Conservation (phyloP, 30 jellyfish, hydroid and myxozoan species). For the Aurelia aurita complex sp. Pacific region DNA sequence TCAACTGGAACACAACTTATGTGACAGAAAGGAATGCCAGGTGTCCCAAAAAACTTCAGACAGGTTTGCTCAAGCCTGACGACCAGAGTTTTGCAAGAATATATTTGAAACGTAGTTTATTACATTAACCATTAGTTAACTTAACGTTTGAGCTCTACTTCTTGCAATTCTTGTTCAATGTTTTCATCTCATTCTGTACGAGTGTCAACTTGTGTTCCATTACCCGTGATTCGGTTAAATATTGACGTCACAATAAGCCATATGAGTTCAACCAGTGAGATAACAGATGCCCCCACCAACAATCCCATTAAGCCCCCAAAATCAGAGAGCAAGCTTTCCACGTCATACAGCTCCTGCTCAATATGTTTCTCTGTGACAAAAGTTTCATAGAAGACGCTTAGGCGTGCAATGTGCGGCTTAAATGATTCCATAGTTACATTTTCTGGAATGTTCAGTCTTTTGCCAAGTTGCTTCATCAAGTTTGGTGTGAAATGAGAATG, state of each 20-base stretch:
- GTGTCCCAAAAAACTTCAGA: no score
- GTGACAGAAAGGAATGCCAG: no score
- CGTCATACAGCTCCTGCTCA: conserved; percentile 11
- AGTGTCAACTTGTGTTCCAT: no score
- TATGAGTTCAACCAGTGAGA: no score
- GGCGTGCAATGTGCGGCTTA: conserved; percentile 8
- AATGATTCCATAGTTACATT: conserved; percentile 3
- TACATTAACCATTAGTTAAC: no score
- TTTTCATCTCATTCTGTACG: no score
- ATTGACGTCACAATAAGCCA: background rate
- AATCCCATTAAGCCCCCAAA: conserved; percentile 53
- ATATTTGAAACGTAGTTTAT: no score
- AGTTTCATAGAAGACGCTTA: conserved; percentile 14
- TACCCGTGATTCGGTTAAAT: background rate
- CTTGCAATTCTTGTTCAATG: background rate
- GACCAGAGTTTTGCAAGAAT: no score
- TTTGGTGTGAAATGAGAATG: background rate
- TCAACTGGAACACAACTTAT: no score
- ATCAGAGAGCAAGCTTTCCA: conserved; percentile 21
- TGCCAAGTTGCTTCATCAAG: conserved; percentile 10
- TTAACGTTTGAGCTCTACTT: background rate
- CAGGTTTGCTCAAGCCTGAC: no score
- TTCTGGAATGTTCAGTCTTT: background rate
- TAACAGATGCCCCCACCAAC: no score
- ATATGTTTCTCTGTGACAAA: conserved; percentile 8